A percentile compares a stretch with the other conserved stretches of the same genome.
Evolutionary conservation across 2,113 vertebrate species (phyloP).

Genomic region (Halichoerus grypus): DNA sequence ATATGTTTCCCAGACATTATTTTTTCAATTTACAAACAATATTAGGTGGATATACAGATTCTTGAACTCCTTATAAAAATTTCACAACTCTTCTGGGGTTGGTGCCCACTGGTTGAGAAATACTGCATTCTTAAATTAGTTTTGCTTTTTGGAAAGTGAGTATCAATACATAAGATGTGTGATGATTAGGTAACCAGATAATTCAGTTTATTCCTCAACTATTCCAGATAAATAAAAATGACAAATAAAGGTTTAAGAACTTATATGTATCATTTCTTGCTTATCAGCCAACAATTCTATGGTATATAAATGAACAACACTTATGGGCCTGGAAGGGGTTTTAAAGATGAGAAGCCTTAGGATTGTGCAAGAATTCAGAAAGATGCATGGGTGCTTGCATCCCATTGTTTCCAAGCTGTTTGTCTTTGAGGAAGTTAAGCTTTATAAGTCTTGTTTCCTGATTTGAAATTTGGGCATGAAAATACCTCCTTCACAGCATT

Average conservation of each 20-base stretch:
- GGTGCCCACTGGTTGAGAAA: conserved; percentile 35
- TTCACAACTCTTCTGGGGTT: neutral
- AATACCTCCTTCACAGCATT: neutral
- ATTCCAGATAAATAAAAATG: neutral
- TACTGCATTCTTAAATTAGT: conserved; percentile 51
- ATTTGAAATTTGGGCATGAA: neutral
- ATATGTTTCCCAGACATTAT: neutral
- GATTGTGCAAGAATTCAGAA: neutral
- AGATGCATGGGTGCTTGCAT: neutral
- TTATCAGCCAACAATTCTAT: neutral
- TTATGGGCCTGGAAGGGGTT: neutral
- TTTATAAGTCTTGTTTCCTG: neutral
- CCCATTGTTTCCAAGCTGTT: neutral
- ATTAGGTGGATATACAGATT: neutral
- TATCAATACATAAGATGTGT: neutral
- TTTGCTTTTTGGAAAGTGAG: conserved; percentile 56
- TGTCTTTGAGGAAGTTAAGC: neutral
- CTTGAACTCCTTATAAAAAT: conserved; percentile 43
- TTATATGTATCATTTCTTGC: neutral
- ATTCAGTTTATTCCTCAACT: conserved; percentile 22
- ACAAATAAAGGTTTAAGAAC: neutral
- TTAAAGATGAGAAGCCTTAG: neutral
- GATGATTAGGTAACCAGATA: neutral
- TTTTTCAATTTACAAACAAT: conserved; percentile 46
- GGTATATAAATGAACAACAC: neutral